Base-by-base conservation (phyloP, 1,140 invertebrate species). In the Pogonognathellus flavescens region DNA sequence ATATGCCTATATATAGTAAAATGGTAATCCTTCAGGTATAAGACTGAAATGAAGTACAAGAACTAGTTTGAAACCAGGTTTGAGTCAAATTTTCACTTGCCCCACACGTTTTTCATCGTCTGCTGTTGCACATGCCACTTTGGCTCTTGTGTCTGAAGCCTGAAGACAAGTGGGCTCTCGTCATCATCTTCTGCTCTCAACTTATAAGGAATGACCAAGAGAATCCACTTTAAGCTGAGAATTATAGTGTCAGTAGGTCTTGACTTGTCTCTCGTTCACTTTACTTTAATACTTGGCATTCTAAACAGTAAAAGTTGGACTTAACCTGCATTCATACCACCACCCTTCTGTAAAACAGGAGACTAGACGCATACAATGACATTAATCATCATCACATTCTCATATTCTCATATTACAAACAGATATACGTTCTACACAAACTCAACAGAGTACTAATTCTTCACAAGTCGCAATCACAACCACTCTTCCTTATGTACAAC, bases 211-310 rank as follows among this genome's bases (percentile, higher is more conserved):
- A 41, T 76, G 41, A 76, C 70, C 70, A n/a, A 49, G 8, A 76
- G 25, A 76, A 76, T 76, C 70, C 70, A 76, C 31, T 76, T 50
- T 31, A 76, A n/a, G 41, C n/a, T n/a, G 22, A 50, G 70, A 76
- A 76, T 76, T 76, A 76, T 76, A 76, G 70, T 76, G 70, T 76
- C 70, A 76, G 70, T 76, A 76, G 70, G 70, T 76, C 70, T 76
- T 76, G 70, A 49, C 70, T 41, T 41, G 31, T 41, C 31, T 41
- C 31, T 49, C 41, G 70, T 31, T 76, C 70, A 76, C 41, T 76
- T 76, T 76, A 8, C 70, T 76, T 50, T 50, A 76, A 76, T 76
- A 76, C 70, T 76, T 76, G n/a, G 41, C 41, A 76, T 41, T 49
- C n/a, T 76, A 49, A 41, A 13, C 41, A 76, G 31, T 76, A 66